These are phyloP conservation scores for Peromyscus polionotus DNA, from an alignment of 2,113 vertebrate genomes.

Conservation along the genomic window DNA sequence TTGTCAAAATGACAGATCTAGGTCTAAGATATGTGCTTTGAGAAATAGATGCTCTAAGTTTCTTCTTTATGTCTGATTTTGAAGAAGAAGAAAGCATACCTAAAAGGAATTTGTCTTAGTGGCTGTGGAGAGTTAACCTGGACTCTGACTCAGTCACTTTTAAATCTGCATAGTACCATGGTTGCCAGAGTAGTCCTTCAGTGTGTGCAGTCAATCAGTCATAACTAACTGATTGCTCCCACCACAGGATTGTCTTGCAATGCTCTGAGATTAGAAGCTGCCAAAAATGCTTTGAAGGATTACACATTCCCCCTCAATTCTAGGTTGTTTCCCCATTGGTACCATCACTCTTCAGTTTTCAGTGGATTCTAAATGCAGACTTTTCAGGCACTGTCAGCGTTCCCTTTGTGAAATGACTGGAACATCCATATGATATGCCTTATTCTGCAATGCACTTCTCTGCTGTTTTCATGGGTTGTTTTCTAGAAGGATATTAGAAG, in stretches of 20 bases:
- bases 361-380: slow-evolving; percentile 22
- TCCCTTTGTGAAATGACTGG: slow-evolving; percentile 37
- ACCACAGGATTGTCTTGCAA: not conserved
- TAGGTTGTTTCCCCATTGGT: not conserved
- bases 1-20: slow-evolving; percentile 78
- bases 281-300: not conserved
- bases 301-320: not conserved
- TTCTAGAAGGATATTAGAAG: slow-evolving; percentile 16
- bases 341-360: slow-evolving; percentile 28
- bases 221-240: slow-evolving; percentile 7
- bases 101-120: slow-evolving; percentile 16
- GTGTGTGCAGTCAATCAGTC: slow-evolving; percentile 3
- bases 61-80: slow-evolving; percentile 41
- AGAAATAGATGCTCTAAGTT: slow-evolving; percentile 56
- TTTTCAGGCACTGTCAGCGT: slow-evolving; percentile 18
- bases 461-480: not conserved
- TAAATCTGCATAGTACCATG: not conserved
- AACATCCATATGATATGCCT: not conserved
- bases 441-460: not conserved
- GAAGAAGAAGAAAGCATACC: not conserved
- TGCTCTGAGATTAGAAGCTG: slow-evolving; percentile 11
- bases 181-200: not conserved
- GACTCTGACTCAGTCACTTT: slow-evolving; percentile 30
- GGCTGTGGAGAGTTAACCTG: not conserved
- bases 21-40: slow-evolving; percentile 58